Evolutionary conservation across 2,888 invertebrate genomes (phyloP).

Genomic region (Drosophila demipolita): DNA sequence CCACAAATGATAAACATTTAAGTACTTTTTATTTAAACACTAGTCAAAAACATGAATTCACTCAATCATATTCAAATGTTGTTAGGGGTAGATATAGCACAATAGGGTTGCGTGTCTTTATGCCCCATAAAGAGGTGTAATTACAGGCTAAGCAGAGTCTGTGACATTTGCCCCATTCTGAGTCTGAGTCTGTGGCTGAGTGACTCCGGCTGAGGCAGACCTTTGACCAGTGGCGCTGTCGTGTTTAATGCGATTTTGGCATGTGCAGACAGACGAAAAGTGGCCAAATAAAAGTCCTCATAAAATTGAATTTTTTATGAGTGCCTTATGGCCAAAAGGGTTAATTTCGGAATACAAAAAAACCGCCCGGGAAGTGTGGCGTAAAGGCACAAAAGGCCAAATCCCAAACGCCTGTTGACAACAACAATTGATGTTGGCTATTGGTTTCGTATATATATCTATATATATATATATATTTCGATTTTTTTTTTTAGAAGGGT

Average conservation of each 20-base stretch:
- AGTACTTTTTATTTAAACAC: background rate
- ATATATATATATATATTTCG: background rate
- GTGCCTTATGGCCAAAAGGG: conserved; percentile 64
- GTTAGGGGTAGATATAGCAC: conserved; percentile 5
- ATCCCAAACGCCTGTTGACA: conserved; percentile 36
- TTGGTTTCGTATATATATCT: conserved; percentile 13
- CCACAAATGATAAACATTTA: background rate
- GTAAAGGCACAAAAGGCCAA: conserved; percentile 45
- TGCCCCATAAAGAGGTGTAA: conserved; percentile 35
- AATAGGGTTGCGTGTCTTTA: conserved; percentile 31
- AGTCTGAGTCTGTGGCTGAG: conserved; percentile 7
- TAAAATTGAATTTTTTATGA: conserved; percentile 82
- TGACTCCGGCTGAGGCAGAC: conserved; percentile 46
- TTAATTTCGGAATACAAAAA: conserved; percentile 58
- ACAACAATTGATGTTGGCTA: conserved; percentile 35
- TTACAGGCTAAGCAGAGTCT: conserved; percentile 36
- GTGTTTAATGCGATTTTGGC: conserved; percentile 65
- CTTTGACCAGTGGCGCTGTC: conserved; percentile 45
- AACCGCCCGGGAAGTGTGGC: conserved; percentile 53
- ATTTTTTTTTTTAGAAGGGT: background rate
- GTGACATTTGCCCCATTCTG: conserved; percentile 17
- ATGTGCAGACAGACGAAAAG: conserved; percentile 63
- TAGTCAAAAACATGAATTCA: background rate
- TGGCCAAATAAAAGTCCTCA: conserved; percentile 77
- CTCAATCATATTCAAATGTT: background rate